Conservation (phyloP, 2,888 invertebrate genomes). For the Chrysolina oricalcia region DNA sequence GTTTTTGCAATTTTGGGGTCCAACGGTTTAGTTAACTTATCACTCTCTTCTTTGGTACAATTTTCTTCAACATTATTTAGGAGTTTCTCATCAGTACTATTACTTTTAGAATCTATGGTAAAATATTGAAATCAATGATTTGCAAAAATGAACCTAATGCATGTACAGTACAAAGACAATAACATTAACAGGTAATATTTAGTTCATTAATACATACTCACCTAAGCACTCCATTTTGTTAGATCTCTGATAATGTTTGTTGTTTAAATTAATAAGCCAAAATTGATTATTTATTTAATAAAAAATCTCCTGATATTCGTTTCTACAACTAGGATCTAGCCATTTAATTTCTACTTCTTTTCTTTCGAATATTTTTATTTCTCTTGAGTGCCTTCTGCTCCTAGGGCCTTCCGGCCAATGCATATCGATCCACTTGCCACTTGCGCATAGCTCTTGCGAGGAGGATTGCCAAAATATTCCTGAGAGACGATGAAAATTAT, state of each 20-base stretch:
- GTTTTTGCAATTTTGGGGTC: conserved; percentile 70
- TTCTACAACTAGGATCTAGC: background rate
- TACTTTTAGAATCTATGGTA: conserved; percentile 68
- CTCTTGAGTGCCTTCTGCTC: no score
- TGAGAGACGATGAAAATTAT: no score
- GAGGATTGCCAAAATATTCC: no score
- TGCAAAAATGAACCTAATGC: background rate
- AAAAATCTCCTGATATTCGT: background rate
- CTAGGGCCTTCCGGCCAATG: no score
- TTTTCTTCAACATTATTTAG: conserved; percentile 62
- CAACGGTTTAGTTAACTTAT: conserved; percentile 71
- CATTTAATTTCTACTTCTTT: background rate
- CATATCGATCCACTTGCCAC: no score
- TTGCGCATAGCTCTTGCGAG: no score
- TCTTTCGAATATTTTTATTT: no score
- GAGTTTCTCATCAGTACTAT: conserved; percentile 71
- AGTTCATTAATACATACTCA: conserved; percentile 36
- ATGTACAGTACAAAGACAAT: background rate
- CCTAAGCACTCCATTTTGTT: conserved; percentile 53
- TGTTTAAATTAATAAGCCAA: background rate
- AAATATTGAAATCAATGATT: conserved; percentile 13
- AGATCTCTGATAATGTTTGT: background rate
- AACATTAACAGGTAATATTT: background rate
- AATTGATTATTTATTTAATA: background rate
- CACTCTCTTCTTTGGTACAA: conserved; percentile 71